Evolutionary conservation across 2,113 vertebrate species (phyloP), one percentile per base, ranked within the genome.

Genomic region (Nothobranchius furzeri): DNA sequence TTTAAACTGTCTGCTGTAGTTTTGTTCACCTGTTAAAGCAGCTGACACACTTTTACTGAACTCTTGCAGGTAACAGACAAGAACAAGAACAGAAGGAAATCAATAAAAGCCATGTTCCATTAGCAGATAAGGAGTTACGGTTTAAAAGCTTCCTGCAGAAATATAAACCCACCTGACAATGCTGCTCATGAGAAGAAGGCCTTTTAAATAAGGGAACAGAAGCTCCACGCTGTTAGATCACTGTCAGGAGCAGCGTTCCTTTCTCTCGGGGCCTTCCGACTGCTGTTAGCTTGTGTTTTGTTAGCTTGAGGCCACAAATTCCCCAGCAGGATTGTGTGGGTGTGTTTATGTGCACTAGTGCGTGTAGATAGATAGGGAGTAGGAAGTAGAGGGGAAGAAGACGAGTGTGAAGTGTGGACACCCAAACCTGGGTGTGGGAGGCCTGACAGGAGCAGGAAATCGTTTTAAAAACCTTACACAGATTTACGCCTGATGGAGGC

Each of bases 231-330:
- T 49, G 75, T 63, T 15, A 43, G 48, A 50, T 24, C 9, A 59
- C 73, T 49, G 75, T 63, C n/a, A 43, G 48, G 65, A 72, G 61
- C 61, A 58, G 48, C 13, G 54, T 43, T 62, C n/a, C 66, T 48
- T 76, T 52, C 70, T 81, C 82, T 79, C 83, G 60, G 46, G 78
- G 73, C 61, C 69, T 70, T 14, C 66, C 55, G 13, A 48, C 70
- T 70, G 62, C 73, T 64, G 83, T 67, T 63, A 69, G 65, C 52
- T 75, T 81, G 72, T 90, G 86, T 90, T 90, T 84, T 82, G 81
- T 81, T 89, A 88, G 85, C 87, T 87, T 66, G 81, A 87, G 90
- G 91, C 87, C 75, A 71, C 65, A 68, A 86, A 92, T 93, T 92
- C 88, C 90, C 88, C 78, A 85, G 79, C 73, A 82, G 78, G 79